Evolutionary conservation across 2,888 invertebrate species (phyloP).

Genomic region (Nebria brevicollis): DNA sequence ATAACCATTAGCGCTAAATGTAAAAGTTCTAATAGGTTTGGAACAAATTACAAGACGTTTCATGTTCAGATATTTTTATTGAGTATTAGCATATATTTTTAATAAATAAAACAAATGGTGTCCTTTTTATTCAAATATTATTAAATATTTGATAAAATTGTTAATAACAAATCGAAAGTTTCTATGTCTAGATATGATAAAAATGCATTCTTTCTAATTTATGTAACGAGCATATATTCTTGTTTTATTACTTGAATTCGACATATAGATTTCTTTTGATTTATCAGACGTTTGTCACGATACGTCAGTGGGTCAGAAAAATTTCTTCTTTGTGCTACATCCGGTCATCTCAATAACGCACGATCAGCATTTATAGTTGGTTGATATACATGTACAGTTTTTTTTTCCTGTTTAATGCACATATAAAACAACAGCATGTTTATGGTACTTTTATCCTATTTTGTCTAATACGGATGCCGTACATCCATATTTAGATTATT

Average conservation of each 20-base stretch:
- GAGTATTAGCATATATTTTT: background rate
- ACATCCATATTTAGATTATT: background rate
- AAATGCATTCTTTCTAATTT: slow-evolving; percentile 2
- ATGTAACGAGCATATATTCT: slow-evolving; percentile 12
- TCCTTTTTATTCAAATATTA: too few relatives aligned
- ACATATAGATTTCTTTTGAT: slow-evolving; percentile 7
- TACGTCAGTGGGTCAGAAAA: slow-evolving; percentile 37
- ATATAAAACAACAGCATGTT: background rate
- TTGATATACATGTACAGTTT: slow-evolving; percentile 8
- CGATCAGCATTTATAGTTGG: slow-evolving; percentile 2
- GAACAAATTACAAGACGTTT: background rate
- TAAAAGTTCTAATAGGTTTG: background rate
- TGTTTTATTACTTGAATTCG: background rate
- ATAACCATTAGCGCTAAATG: background rate
- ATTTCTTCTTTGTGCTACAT: slow-evolving; percentile 42
- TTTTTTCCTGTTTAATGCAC: background rate
- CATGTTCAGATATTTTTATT: background rate
- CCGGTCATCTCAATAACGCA: slow-evolving; percentile 41
- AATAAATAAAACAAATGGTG: too few relatives aligned
- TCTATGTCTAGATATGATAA: background rate
- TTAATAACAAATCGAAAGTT: background rate
- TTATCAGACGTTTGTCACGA: slow-evolving; percentile 4
- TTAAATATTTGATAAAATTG: too few relatives aligned
- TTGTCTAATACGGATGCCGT: background rate
- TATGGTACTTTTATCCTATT: background rate